A percentile compares a stretch with the other conserved stretches of the same genome.
phyloP scores from a whole-genome alignment of 2,888 invertebrate genomes.

The Epinotia nisella region DNA sequence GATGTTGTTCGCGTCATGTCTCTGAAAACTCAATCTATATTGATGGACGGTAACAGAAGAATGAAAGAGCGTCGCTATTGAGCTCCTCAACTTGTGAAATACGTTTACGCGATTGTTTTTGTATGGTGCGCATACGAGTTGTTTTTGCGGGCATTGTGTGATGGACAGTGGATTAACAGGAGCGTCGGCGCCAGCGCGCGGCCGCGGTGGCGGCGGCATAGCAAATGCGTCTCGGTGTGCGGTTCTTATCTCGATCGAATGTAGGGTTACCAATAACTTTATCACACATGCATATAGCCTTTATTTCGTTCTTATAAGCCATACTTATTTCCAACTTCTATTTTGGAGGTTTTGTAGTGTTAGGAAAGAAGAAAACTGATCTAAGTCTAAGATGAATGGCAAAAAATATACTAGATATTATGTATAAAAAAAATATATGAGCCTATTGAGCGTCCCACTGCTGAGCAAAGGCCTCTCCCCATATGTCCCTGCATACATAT shows the following conservation, averaged over 20 bases:
- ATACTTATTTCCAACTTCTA: too few species aligned
- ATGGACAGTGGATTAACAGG: conserved; percentile 79
- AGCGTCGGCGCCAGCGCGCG: conserved; percentile 73
- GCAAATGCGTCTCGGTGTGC: conserved; percentile 71
- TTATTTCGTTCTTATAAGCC: neutral
- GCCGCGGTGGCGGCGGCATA: conserved; percentile 65
- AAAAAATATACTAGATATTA: too few species aligned
- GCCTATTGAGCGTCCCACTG: too few species aligned
- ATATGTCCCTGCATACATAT: too few species aligned
- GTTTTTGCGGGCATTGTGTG: conserved; percentile 70
- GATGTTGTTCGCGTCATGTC: neutral
- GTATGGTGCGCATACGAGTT: conserved; percentile 53
- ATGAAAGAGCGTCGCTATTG: conserved; percentile 17
- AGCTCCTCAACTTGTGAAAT: conserved; percentile 34
- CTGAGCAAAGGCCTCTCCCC: too few species aligned
- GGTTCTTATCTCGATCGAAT: conserved; percentile 48
- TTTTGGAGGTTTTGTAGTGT: too few species aligned
- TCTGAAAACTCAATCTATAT: conserved; percentile 27
- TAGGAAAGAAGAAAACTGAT: too few species aligned
- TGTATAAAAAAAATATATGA: too few species aligned
- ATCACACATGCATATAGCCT: neutral
- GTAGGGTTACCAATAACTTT: conserved; percentile 13
- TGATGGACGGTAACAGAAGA: conserved; percentile 18
- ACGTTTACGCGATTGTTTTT: conserved; percentile 57
- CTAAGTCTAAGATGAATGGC: too few species aligned